Base-by-base conservation (phyloP, 1,140 invertebrate species). In the Spodoptera litura region DNA sequence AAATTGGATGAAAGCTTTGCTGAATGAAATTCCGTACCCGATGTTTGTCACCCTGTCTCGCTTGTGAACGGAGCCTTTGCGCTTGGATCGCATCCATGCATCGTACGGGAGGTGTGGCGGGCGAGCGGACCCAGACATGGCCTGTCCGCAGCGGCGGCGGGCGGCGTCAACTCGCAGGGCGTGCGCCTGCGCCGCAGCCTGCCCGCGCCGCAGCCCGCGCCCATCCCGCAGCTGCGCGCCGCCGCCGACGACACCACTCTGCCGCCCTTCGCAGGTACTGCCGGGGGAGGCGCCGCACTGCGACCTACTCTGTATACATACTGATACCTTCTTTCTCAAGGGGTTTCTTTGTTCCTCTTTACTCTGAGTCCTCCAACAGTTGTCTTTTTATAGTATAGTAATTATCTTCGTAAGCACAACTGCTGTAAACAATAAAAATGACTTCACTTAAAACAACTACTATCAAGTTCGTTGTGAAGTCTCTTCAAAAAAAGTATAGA, bases 191-290 rank as follows among this genome's bases (percentile, higher is more conserved):
- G 97, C 95, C 96, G 97, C 92, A 96, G 97, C 92, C 96, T 98
- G 92, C 97, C 97, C 89, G 96, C 96, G 94, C 96, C 96, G 89
- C 89, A 95, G 88, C 95, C 96, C 86, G 96, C 95, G 92, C 96
- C 97, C 93, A 98, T 98, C 94, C 97, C 97, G 93, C 97, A 98
- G 96, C 96, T 98, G 93, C 97, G 97, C 94, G 97, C 96, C 95
- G 96, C 96, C 95, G 94, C 58, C 94, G 80, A 94, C 95, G 83
- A 95, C 95, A 91, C 96, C 96, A 91, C 92, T 96, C 96, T 94
- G 95, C 96, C 83, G 82, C 92, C 91, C 83, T 93, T 94, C 89
- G 88, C 93, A 95, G 94, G 94, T 95, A 91, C 82, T 59, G 4
- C 12, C 4, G 62, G 38, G 62, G 62, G 49, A 66, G 62, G 62